Evolutionary conservation across 2,888 invertebrate genomes (phyloP), one percentile per base, ranked within the genome.

Genomic region (Agapostemon virescens): DNA sequence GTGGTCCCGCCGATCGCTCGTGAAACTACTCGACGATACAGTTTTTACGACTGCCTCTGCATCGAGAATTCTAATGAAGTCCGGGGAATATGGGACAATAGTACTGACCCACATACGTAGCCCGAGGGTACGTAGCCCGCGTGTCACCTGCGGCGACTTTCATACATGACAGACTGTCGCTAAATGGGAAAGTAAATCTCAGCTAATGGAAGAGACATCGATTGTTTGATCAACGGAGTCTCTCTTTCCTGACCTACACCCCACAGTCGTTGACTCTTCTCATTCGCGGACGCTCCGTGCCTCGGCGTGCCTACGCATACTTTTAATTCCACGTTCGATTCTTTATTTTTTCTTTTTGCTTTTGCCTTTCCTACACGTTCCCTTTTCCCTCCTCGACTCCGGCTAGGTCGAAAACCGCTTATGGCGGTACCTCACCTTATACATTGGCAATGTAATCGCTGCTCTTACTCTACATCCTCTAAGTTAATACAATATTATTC

Each of bases 131-230:
- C 52, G 69, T 58, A n/a, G n/a, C n/a, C n/a, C n/a, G n/a, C 74
- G 68, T 84, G 75, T 81, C 79, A 84, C 71, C 85, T 73, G 71
- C 85, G 82, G 73, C 85, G 88, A 90, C 92, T 92, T 92, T 92
- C 91, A 90, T 92, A 91, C 90, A 87, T 92, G 90, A 89, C 91
- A 86, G 86, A 86, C 89, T 88, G 87, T 92, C 91, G 92, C 90
- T 92, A 92, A 92, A 90, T 90, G 90, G 88, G 88, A 91, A 90
- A 91, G 92, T 90, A 90, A 92, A 92, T 92, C 90, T 89, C 81
- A 90, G 88, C 90, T 91, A 91, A 92, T 92, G 91, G 91, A 92
- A 91, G 90, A 91, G 91, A 91, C 91, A 91, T 90, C 90, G 88
- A 89, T 82, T 92, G 89, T 92, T 92, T 92, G 91, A 91, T 90